Base-by-base conservation (phyloP, 2,888 invertebrate species). In the Meiosimyza platycephala region DNA sequence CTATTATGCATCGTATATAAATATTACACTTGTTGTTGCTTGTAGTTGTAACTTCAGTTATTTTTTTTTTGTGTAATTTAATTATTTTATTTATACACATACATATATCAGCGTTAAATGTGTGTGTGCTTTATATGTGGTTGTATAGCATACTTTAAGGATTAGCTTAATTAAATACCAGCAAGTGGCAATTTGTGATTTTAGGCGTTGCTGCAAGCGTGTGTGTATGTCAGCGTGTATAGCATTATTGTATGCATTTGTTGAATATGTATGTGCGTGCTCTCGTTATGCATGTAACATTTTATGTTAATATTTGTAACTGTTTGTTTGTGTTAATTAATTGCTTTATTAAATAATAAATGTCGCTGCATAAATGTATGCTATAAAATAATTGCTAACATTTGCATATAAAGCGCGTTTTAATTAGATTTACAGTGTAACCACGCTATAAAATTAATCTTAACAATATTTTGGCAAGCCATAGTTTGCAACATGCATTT, bases 341-440 rank as follows among this genome's bases (percentile, higher is more conserved):
- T 82, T 83, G 81, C 79, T 82, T 82, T 80, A 82, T 80, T 78
- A 79, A 78, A 79, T 80, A 80, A 80, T 82, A 80, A 81, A 83
- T 80, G 82, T 79, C 74, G 80, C 40, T 9, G 40, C 78, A 79
- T 80, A 79, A 81, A 81, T 80, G 77, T 82, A 75, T 72, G 76
- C 79, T 75, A 78, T 78, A 80, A 79, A 66, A 63, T 63, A 48
- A 63, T 40, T 40, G 40, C 40, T 40, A 40, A 7, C 40, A 40
- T 40, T 40, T 40, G 40, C 40, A 40, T 40, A 40, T 40, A 40
- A 9, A 40, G 40, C 40, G 40, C 40, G 2, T 40, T 40, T 40
- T 40, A 40, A 40, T 1, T 9, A 40, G 40, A 40, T 40, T 40
- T 40, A 40, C 9, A 40, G 40, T 40, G 2, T 9, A 40, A 40